Base-by-base conservation (phyloP, 2,888 invertebrate species). In the Parthenolecanium corni region DNA sequence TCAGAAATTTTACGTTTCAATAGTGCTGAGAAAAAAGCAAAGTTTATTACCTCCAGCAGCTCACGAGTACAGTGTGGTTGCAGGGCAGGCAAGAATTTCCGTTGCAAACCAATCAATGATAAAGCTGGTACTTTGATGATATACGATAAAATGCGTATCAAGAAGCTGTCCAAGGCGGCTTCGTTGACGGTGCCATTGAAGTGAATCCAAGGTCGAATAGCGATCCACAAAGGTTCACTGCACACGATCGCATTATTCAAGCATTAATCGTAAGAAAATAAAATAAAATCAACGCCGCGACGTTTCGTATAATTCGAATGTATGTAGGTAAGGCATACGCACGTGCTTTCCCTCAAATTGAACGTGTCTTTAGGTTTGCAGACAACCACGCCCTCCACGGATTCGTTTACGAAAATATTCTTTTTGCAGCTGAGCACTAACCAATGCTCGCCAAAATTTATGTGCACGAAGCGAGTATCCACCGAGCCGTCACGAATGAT, bases 101-200 rank as follows among this genome's bases (percentile, higher is more conserved):
- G 73, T 67, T 78, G 79, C 6, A 89, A 70, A 31, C 74, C 74
- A 3, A 73, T 69, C 25, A 84, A 71, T 1, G 75, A 74, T 58
- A 78, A 74, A 1, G 82, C 83, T 0, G 84, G 83, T 67, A 79
- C 76, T 21, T 79, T 75, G 70, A 85, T 75, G 65, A 85, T 79
- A 68, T 83, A 79, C 3, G 82, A 77, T 64, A 88, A 72, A 62
- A 88, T 72, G 11, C 82, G 78, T 51, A 82, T 80, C 63, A 88
- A 69, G 80, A 86, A 82, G 64, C 82, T 79, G 69, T 83, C 82
- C 31, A 89, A 75, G 3, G 83, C 79, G 20, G 80, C 76, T 12
- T 80, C 75, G 73, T 88, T 86, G 11, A 89, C 70, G 0, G 79
- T 76, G 2, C 87, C 88, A 73, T 88, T 84, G 1, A 87, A 78